Evolutionary conservation across 2,113 vertebrate genomes (phyloP).

Genomic region (Pseudolaguvia tuberculata): DNA sequence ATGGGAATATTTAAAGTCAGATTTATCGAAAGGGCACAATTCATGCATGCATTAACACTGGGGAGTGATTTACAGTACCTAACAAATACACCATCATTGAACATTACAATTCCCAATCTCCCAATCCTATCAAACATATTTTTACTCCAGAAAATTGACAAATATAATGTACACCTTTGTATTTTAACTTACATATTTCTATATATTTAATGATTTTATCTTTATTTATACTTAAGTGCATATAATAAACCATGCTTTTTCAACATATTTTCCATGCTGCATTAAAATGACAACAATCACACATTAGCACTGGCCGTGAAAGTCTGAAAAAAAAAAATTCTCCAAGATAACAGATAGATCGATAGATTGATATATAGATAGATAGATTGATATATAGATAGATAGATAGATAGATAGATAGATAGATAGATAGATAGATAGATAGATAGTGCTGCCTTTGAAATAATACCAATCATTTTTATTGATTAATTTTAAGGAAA

Average conservation of each 20-base stretch:
- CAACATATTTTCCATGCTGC: slow-evolving; percentile 17
- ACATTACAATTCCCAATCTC: slow-evolving; percentile 13
- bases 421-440: too few species aligned
- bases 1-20: slow-evolving; percentile 21
- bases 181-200: background rate
- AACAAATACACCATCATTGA: background rate
- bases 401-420: too few species aligned
- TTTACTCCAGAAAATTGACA: slow-evolving; percentile 6
- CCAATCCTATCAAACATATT: background rate
- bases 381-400: too few species aligned
- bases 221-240: slow-evolving; percentile 39
- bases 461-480: background rate
- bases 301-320: slow-evolving; percentile 6
- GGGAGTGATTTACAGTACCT: slow-evolving; percentile 15
- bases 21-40: slow-evolving; percentile 46
- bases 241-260: slow-evolving; percentile 32
- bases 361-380: too few species aligned
- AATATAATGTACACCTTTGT: slow-evolving; percentile 18
- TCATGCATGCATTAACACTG: slow-evolving; percentile 42
- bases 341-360: too few species aligned
- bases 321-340: slow-evolving; percentile 31
- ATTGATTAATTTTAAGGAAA: background rate
- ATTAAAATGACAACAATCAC: background rate
- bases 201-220: slow-evolving; percentile 21
- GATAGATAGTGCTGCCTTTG: slow-evolving; percentile 40